These are phyloP conservation scores for Phengaris arion DNA, from an alignment of 2,888 invertebrate species.

Conservation along the genomic window DNA sequence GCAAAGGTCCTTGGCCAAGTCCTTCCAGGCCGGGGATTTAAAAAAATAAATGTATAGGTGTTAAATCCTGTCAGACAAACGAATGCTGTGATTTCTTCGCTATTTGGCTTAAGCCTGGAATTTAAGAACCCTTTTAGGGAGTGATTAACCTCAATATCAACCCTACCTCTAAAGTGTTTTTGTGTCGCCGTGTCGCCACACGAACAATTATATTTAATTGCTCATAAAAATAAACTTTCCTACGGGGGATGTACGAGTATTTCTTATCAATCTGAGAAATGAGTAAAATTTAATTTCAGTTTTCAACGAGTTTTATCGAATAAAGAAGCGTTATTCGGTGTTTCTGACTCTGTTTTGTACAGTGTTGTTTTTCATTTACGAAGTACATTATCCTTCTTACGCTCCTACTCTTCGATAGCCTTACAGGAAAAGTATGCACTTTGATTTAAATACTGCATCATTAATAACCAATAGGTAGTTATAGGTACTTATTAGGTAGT, in stretches of 20 bases:
- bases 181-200: slow-evolving; percentile 16
- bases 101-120: neutral
- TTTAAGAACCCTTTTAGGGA: neutral
- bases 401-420: neutral
- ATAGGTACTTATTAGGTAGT: neutral
- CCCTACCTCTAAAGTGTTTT: slow-evolving; percentile 5
- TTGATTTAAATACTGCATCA: neutral
- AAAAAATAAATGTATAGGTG: neutral
- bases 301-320: neutral
- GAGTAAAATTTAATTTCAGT: neutral
- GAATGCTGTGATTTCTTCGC: slow-evolving; percentile 3
- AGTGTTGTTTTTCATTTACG: neutral
- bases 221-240: neutral
- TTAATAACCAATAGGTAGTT: neutral
- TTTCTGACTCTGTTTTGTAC: neutral
- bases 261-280: neutral
- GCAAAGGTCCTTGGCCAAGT: neutral
- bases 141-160: neutral
- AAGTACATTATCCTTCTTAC: neutral
- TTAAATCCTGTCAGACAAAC: neutral
- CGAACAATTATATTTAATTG: slow-evolving; percentile 6
- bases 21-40: neutral
- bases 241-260: neutral
- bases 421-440: neutral
- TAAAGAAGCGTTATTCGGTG: neutral